phyloP scores from a whole-genome alignment of 1,140 invertebrate species.

The Bombyx mori region DNA sequence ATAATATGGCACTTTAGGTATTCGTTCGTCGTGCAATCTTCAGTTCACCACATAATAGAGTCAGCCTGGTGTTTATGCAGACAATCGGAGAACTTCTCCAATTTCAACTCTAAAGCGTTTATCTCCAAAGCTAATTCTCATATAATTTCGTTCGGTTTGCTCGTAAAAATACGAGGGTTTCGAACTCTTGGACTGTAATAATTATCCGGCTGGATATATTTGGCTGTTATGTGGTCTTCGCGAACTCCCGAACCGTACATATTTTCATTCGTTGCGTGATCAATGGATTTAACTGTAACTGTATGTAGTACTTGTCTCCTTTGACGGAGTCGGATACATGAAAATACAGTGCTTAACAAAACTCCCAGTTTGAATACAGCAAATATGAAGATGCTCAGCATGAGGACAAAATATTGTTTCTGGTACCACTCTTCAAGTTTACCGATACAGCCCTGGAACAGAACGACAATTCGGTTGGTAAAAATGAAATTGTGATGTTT shows the following conservation, averaged over 20 bases:
- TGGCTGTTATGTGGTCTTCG: constrained; percentile 56
- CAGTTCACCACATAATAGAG: constrained; percentile 64
- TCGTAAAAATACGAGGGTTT: constrained; percentile 59
- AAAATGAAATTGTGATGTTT: no score
- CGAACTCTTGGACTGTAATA: constrained; percentile 64
- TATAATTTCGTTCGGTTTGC: constrained; percentile 65
- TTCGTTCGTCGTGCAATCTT: neutral
- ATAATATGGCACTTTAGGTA: no score
- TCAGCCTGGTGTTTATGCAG: constrained; percentile 65
- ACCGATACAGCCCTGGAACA: constrained; percentile 78
- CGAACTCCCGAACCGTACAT: constrained; percentile 55
- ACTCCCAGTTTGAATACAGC: constrained; percentile 80
- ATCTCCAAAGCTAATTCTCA: constrained; percentile 71
- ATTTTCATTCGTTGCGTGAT: constrained; percentile 51
- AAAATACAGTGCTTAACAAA: constrained; percentile 78
- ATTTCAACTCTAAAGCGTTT: constrained; percentile 67
- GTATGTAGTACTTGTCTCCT: constrained; percentile 42
- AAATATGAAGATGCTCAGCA: constrained; percentile 76
- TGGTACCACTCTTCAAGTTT: constrained; percentile 84
- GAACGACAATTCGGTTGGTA: no score
- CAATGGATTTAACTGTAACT: constrained; percentile 47
- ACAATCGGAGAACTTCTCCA: constrained; percentile 66
- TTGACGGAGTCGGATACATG: constrained; percentile 74
- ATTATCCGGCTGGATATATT: constrained; percentile 66
- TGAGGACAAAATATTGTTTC: constrained; percentile 80